Conservation (phyloP, 2,888 invertebrate species). For the Aproaerema taeniolella region DNA sequence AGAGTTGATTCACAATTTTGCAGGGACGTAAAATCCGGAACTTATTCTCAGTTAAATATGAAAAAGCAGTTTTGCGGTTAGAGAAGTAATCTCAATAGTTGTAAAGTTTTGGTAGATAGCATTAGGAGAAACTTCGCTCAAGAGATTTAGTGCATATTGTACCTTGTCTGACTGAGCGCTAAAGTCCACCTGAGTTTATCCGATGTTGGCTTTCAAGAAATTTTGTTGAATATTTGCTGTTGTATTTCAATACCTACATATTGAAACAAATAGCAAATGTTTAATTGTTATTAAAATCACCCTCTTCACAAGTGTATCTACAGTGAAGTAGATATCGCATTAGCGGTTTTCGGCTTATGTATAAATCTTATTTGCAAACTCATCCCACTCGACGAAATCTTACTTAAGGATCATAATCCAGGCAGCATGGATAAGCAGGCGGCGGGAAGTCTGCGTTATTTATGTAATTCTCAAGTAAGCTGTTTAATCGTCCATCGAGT, state of each 20-base stretch:
- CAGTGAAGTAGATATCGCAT: constrained; percentile 4
- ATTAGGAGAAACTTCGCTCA: constrained; percentile 34
- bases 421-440: constrained; percentile 36
- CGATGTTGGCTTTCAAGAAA: constrained; percentile 27
- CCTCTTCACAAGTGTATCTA: no score
- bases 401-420: constrained; percentile 40
- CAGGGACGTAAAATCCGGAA: no score
- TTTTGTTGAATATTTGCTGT: no score
- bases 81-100: no score
- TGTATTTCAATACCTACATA: no score
- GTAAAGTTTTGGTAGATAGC: background rate
- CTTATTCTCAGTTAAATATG: no score
- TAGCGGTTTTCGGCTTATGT: background rate
- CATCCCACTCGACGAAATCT: constrained; percentile 31
- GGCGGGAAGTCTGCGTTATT: constrained; percentile 43
- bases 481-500: constrained; percentile 57
- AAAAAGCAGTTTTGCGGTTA: no score
- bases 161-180: constrained; percentile 29
- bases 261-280: no score
- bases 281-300: no score
- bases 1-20: no score
- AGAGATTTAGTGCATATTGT: constrained; percentile 33
- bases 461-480: constrained; percentile 54
- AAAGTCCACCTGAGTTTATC: constrained; percentile 33
- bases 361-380: constrained; percentile 24